Evolutionary conservation across 1,140 invertebrate species (phyloP).

Genomic region (Meloidogyne exigua): DNA sequence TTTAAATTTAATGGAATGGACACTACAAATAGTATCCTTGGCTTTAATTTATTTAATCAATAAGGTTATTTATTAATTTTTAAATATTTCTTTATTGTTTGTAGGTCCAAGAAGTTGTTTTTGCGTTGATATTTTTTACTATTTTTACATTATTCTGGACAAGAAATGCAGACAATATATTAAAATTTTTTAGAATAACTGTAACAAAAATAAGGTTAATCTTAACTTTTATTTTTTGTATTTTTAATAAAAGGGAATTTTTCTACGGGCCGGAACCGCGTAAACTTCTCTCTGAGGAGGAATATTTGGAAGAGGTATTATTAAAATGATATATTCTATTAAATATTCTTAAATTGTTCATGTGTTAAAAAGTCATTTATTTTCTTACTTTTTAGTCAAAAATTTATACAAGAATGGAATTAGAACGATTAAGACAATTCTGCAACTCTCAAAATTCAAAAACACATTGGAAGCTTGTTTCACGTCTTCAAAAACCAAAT

Average conservation of each 20-base stretch:
- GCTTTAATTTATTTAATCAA: slow-evolving; percentile 28
- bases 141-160: slow-evolving; percentile 5
- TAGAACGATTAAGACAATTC: slow-evolving; percentile 27
- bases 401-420: slow-evolving; percentile 31
- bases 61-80: slow-evolving; percentile 1
- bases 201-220: slow-evolving; percentile 1
- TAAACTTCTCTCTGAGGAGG: slow-evolving; percentile 26
- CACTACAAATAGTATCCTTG: slow-evolving; percentile 31
- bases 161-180: slow-evolving; percentile 10
- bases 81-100: background rate
- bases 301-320: slow-evolving; percentile 33
- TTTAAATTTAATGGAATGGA: slow-evolving; percentile 34
- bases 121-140: slow-evolving; percentile 4
- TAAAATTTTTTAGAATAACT: background rate
- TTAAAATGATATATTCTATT: no score
- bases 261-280: slow-evolving; percentile 24
- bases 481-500: slow-evolving; percentile 21
- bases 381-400: slow-evolving; percentile 7
- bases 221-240: slow-evolving; percentile 6
- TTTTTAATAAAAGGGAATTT: slow-evolving; percentile 9
- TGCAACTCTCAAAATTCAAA: slow-evolving; percentile 7
- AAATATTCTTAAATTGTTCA: no score
- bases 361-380: no score
- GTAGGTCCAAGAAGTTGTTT: background rate
- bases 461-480: slow-evolving; percentile 21